A percentile compares a stretch with the other conserved stretches of the same genome.
phyloP scores from a whole-genome alignment of 2,113 vertebrate species.

The Erythrocebus patas region DNA sequence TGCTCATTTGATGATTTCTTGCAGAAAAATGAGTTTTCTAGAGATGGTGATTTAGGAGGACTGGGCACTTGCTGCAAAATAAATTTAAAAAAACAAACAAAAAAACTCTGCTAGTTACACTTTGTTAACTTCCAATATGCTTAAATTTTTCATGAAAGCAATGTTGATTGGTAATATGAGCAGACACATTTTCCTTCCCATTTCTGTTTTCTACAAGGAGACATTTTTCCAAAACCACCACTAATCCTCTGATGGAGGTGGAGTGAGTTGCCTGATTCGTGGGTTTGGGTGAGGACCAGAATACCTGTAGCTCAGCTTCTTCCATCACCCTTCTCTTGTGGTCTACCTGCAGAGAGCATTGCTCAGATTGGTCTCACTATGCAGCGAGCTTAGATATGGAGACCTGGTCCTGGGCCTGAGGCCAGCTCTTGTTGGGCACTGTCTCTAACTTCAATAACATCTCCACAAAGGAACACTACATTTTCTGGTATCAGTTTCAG shows the following conservation, averaged over 20 bases:
- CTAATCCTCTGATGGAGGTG: neutral
- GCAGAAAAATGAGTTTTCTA: neutral
- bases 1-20: neutral
- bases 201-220: neutral
- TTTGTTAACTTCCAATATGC: neutral
- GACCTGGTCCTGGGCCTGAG: neutral
- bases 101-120: neutral
- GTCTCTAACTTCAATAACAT: neutral
- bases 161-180: neutral
- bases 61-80: neutral
- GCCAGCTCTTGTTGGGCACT: neutral
- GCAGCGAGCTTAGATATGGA: neutral
- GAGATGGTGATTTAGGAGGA: neutral
- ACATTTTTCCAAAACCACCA: neutral
- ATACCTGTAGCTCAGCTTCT: neutral
- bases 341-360: neutral
- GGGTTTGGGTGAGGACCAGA: neutral
- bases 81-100: neutral
- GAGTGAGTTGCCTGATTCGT: neutral
- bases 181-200: neutral
- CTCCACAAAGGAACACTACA: neutral
- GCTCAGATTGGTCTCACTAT: neutral
- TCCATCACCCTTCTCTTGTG: neutral
- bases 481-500: neutral
- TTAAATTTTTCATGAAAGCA: neutral